phyloP scores from a whole-genome alignment of 2,888 invertebrate species.

The Orgyia antiqua region DNA sequence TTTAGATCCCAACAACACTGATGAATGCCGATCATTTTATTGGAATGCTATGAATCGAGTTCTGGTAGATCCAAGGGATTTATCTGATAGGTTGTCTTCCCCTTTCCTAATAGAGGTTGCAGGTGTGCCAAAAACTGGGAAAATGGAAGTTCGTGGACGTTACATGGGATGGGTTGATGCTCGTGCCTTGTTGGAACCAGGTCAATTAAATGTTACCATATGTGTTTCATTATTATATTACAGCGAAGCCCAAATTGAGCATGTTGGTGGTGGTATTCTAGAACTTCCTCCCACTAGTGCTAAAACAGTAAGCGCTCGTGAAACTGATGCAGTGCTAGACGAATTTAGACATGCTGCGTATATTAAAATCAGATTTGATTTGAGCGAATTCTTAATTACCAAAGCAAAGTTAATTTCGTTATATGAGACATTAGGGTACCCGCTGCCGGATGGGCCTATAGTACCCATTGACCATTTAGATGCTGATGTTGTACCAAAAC shows the following conservation, averaged over 20 bases:
- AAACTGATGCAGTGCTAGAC: conserved; percentile 39
- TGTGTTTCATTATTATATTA: conserved; percentile 44
- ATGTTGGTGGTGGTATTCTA: conserved; percentile 40
- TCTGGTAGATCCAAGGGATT: conserved; percentile 42
- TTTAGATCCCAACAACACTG: conserved; percentile 26
- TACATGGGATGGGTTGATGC: conserved; percentile 60
- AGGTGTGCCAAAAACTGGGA: conserved; percentile 53
- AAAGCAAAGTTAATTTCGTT: conserved; percentile 43
- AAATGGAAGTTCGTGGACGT: conserved; percentile 53
- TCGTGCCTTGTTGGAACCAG: conserved; percentile 50
- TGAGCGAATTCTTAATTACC: conserved; percentile 45
- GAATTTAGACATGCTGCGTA: conserved; percentile 50
- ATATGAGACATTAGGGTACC: conserved; percentile 46
- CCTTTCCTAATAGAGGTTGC: conserved; percentile 60
- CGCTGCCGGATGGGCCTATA: conserved; percentile 31
- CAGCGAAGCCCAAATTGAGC: conserved; percentile 42
- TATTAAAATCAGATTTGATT: conserved; percentile 51
- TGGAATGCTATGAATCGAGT: conserved; percentile 63
- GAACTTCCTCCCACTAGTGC: conserved; percentile 57
- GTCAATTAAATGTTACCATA: conserved; percentile 44
- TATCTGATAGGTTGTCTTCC: conserved; percentile 37
- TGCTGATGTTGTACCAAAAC: conserved; percentile 35
- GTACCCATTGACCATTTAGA: conserved; percentile 38
- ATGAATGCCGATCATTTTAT: conserved; percentile 44
- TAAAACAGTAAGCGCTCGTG: conserved; percentile 41